A percentile compares a stretch with the other conserved stretches of the same genome.
Evolutionary conservation across 2,888 invertebrate species (phyloP).

Genomic region (Phasia obesa): DNA sequence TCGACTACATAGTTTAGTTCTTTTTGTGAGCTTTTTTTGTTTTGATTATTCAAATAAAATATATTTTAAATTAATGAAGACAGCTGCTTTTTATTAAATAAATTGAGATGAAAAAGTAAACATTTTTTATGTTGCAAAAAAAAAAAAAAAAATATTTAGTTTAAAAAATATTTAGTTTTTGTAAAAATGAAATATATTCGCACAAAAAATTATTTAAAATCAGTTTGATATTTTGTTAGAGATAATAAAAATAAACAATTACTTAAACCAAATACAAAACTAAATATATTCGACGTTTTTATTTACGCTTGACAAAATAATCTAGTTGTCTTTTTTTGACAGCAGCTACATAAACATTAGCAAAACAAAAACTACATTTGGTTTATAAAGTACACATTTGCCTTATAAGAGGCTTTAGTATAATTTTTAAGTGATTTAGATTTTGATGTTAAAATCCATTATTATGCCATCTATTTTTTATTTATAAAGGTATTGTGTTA

Average conservation of each 20-base stretch:
- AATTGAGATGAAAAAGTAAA: conserved; percentile 41
- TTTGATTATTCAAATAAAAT: conserved; percentile 32
- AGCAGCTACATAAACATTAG: conserved; percentile 1
- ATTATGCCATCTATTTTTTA: too few species aligned
- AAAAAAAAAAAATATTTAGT: conserved; percentile 5
- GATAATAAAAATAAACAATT: conserved; percentile 43
- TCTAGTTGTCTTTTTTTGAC: conserved; percentile 15
- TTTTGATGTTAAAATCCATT: neutral
- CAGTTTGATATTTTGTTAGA: conserved; percentile 25
- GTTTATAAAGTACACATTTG: neutral
- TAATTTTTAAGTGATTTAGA: conserved; percentile 2
- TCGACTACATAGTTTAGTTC: conserved; percentile 27
- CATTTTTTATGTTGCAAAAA: conserved; percentile 15
- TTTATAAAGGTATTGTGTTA: too few species aligned
- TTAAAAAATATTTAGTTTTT: neutral
- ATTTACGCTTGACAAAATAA: conserved; percentile 36
- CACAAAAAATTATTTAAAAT: conserved; percentile 22
- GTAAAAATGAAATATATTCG: neutral
- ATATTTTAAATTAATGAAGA: conserved; percentile 64
- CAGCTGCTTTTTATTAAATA: conserved; percentile 62
- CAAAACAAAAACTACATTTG: neutral
- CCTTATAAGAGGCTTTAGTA: neutral
- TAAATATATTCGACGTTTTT: conserved; percentile 23
- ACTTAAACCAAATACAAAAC: conserved; percentile 35
- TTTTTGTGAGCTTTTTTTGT: conserved; percentile 7